These are phyloP conservation scores for Stegana nigrithorax DNA, from an alignment of 2,888 invertebrate species.

Conservation along the genomic window DNA sequence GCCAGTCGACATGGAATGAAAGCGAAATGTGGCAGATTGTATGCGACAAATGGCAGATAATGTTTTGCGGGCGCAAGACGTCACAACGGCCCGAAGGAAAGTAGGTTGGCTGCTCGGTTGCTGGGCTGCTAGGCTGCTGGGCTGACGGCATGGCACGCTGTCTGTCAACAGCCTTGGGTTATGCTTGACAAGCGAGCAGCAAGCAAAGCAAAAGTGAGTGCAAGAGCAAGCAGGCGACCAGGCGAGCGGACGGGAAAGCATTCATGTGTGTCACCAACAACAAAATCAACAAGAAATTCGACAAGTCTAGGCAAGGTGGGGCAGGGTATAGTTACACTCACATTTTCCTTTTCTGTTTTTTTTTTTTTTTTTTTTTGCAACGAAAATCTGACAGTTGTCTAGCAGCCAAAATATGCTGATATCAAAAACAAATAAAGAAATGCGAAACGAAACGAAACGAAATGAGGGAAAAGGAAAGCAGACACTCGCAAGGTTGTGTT, in stretches of 20 bases:
- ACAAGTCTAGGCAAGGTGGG: no score
- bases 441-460: no score
- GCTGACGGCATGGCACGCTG: slow-evolving; percentile 25
- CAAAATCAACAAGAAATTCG: no score
- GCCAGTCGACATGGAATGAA: slow-evolving; percentile 17
- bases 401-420: slow-evolving; percentile 56
- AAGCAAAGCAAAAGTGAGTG: not conserved
- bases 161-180: not conserved
- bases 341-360: no score
- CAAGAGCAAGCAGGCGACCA: no score
- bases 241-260: no score
- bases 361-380: no score
- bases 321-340: no score
- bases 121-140: no score
- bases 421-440: slow-evolving; percentile 17
- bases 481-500: not conserved
- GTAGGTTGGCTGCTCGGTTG: no score
- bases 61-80: slow-evolving; percentile 47
- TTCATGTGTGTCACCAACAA: no score
- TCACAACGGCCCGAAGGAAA: slow-evolving; percentile 4
- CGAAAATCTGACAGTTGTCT: slow-evolving; percentile 61
- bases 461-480: slow-evolving; percentile 37
- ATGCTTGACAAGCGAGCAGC: not conserved
- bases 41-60: slow-evolving; percentile 62
- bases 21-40: slow-evolving; percentile 54